Conservation (phyloP, 2,113 vertebrate species). For the Crocuta crocuta region DNA sequence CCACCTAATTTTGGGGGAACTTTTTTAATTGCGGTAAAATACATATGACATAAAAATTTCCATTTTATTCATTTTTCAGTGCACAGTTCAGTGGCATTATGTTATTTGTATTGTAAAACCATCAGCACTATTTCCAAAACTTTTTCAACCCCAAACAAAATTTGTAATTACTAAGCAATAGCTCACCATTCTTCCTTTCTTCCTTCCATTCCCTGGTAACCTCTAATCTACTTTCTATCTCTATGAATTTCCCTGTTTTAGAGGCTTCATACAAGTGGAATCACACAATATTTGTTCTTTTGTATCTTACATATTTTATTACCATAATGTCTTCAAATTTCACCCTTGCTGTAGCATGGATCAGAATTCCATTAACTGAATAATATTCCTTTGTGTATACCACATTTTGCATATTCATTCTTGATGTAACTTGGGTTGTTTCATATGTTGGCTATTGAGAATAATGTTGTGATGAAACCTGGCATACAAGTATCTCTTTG, state of each 20-base stretch:
- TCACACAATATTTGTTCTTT: no score
- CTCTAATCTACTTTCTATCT: no score
- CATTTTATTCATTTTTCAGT: neutral
- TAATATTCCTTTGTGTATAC: neutral
- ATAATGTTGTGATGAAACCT: neutral
- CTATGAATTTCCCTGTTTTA: no score
- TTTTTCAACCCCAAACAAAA: neutral
- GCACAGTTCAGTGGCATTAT: neutral
- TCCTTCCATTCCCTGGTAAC: neutral
- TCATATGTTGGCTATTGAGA: neutral
- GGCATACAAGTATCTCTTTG: neutral
- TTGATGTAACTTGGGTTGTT: neutral
- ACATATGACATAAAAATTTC: neutral
- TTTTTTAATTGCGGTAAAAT: neutral
- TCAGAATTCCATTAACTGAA: neutral
- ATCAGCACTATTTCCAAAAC: neutral
- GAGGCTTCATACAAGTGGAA: no score
- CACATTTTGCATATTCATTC: neutral
- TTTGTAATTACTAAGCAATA: neutral
- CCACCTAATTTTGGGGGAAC: neutral
- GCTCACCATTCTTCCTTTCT: neutral
- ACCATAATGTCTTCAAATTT: neutral
- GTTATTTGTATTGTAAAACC: neutral
- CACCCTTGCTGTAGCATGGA: neutral
- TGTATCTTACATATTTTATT: no score